Evolutionary conservation across 2,113 vertebrate species (phyloP).

Genomic region (Varanus salvator): DNA sequence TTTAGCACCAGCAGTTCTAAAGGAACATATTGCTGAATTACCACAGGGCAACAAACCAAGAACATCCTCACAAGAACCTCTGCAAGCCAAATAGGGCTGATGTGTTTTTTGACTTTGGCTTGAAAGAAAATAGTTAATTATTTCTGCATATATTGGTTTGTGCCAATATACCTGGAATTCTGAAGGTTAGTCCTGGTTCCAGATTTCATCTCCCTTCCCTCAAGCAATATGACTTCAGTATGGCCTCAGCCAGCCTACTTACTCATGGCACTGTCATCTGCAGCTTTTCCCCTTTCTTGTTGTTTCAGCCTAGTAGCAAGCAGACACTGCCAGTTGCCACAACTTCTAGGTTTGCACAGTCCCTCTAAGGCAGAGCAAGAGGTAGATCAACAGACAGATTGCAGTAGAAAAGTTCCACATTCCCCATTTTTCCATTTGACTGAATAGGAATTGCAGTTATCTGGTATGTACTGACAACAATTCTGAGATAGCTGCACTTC

Average conservation of each 20-base stretch:
- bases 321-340: no score
- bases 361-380: no score
- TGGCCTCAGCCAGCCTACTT: no score
- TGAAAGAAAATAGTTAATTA: neutral
- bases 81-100: neutral
- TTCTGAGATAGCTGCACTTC: neutral
- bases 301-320: no score
- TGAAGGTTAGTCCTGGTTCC: neutral
- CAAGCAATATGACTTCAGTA: no score
- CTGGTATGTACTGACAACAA: neutral
- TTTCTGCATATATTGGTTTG: neutral
- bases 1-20: neutral
- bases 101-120: neutral
- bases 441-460: neutral
- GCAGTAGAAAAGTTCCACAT: neutral
- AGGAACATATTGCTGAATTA: neutral
- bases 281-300: no score
- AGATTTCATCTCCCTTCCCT: no score
- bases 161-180: neutral
- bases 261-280: no score
- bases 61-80: neutral
- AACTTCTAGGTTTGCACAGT: no score
- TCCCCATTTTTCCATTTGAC: neutral
- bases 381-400: no score
- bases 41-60: neutral